These are phyloP conservation scores for Pachyrhynchus sulphureomaculatus DNA, from an alignment of 1,140 invertebrate species.

Conservation along the genomic window DNA sequence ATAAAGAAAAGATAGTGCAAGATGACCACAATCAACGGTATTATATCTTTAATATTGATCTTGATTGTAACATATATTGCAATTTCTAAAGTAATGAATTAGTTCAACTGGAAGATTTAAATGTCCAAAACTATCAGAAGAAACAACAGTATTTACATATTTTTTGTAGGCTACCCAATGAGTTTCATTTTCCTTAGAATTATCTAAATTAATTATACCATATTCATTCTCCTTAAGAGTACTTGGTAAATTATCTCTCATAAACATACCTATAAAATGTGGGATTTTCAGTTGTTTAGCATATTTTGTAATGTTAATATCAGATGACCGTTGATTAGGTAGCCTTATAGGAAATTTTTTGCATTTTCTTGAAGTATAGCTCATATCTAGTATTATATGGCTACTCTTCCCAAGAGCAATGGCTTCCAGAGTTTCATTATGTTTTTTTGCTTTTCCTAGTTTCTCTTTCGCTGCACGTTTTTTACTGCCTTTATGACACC, in stretches of 20 bases:
- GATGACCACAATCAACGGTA: too few relatives aligned
- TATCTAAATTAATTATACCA: conserved; percentile 48
- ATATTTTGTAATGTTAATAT: conserved; percentile 10
- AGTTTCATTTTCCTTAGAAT: conserved; percentile 38
- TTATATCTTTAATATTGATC: not conserved
- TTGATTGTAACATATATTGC: conserved; percentile 21
- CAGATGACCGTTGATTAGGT: not conserved
- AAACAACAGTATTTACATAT: conserved; percentile 17
- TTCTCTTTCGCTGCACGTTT: too few relatives aligned
- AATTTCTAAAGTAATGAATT: conserved; percentile 20
- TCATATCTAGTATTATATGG: too few relatives aligned
- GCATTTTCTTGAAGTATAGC: too few relatives aligned
- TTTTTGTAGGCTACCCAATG: conserved; percentile 39
- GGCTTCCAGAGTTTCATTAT: too few relatives aligned
- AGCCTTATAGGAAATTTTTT: conserved; percentile 10
- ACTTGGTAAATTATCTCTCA: conserved; percentile 6
- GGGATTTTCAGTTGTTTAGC: not conserved
- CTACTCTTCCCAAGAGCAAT: too few relatives aligned
- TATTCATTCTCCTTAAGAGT: conserved; percentile 37
- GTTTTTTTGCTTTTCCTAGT: too few relatives aligned
- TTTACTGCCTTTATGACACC: too few relatives aligned
- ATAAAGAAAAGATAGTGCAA: too few relatives aligned
- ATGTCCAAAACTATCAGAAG: conserved; percentile 34
- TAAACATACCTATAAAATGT: conserved; percentile 22
- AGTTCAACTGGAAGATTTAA: conserved; percentile 27